These are phyloP conservation scores for Caloenas nicobarica DNA, from an alignment of 2,113 vertebrate genomes.

Conservation along the genomic window DNA sequence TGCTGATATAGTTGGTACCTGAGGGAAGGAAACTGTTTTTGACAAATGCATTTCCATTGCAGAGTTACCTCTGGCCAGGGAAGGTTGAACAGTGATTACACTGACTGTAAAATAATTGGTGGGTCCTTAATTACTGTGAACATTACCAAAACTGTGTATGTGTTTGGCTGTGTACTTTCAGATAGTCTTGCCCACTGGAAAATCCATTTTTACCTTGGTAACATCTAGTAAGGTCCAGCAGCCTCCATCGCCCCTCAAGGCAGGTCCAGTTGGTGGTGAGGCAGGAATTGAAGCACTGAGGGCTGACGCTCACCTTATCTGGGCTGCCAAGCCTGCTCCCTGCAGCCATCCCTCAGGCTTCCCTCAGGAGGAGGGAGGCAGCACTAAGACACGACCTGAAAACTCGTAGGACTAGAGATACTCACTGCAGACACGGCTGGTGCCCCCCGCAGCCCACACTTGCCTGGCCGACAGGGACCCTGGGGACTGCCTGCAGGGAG, in stretches of 20 bases:
- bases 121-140: neutral
- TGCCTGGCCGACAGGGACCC: rapidly evolving
- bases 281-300: neutral
- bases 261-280: neutral
- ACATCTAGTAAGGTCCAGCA: neutral
- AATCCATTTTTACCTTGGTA: neutral
- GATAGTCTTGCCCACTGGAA: neutral
- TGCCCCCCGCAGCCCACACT: rapidly evolving
- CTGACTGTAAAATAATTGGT: neutral
- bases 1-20: neutral
- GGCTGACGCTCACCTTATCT: neutral
- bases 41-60: neutral
- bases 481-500: neutral
- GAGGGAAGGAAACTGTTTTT: neutral
- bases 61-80: neutral
- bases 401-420: neutral
- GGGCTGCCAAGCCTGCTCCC: neutral
- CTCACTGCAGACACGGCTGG: no score
- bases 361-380: neutral
- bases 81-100: neutral
- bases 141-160: neutral
- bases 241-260: neutral
- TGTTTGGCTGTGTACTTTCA: neutral
- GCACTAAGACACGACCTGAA: neutral
- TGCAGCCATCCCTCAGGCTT: neutral